Base-by-base conservation (phyloP, 1,140 invertebrate species). In the Formica selysi region DNA sequence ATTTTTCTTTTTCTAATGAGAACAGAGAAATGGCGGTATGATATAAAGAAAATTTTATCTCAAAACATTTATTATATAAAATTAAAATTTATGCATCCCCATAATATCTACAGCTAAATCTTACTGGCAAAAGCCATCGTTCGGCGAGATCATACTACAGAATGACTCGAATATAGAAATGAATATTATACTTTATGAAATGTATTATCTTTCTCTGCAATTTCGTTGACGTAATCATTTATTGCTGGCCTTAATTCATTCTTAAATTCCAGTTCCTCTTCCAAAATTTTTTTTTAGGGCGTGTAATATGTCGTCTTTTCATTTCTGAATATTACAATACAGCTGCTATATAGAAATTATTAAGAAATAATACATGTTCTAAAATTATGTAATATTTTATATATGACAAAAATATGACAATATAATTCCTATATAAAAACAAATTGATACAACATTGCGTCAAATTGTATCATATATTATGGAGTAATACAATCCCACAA, bases 401-500 rank as follows among this genome's bases (percentile, higher is more conserved):
- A 8, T 67, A 26, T 59, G 48, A 11, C 62, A 57, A 4, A 59
- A n/a, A 32, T 3, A 32, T 3, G 5, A 5, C 26, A 62, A 5
- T 57, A 59, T 80, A 80, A 80, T 80, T 80, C 19, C 26, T 26
- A 44, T 32, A 32, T 32, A 3, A 44, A 6, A 80, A 80, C 13
- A 41, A 19, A n/a, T 81, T 32, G 32, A 71, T 44, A 41, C 51
- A 59, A 71, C 10, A 36, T 73, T 48, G 61, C 48, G 36, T 81
- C 59, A 71, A 44, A 81, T 81, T 81, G 41, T n/a, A 29, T 26
- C 38, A 13, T 61, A 32, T 54, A n/a, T 65, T 54, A 61, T 22
- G 32, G 11, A 73, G 54, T 81, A 81, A 81, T 48, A 73, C 67
- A 73, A 83, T 83, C 68, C 38, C 41, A 61, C 48, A 83, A 74